phyloP scores from a whole-genome alignment of 2,888 invertebrate genomes.

The Pammene aurita region DNA sequence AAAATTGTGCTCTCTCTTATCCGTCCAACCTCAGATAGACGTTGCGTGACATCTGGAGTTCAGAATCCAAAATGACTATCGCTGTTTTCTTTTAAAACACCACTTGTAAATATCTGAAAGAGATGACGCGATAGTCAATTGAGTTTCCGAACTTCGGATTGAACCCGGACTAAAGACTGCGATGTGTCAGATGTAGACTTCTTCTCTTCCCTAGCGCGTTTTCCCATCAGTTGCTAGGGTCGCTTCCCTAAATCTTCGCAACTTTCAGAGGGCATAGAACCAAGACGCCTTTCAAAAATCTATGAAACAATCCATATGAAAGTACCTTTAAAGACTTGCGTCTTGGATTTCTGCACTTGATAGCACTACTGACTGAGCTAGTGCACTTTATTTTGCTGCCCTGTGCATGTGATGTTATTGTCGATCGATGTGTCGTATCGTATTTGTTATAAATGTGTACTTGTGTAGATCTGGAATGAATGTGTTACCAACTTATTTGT shows the following conservation, averaged over 20 bases:
- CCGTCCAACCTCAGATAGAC: background rate
- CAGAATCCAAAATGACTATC: background rate
- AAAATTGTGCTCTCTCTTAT: background rate
- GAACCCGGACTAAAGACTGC: slow-evolving; percentile 5
- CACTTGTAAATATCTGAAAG: slow-evolving; percentile 6
- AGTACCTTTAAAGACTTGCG: slow-evolving; percentile 5
- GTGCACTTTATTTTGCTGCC: slow-evolving; percentile 42
- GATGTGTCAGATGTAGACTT: slow-evolving; percentile 25
- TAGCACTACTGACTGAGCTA: slow-evolving; percentile 40
- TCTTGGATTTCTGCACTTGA: slow-evolving; percentile 41
- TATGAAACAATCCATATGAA: background rate
- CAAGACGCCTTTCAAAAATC: slow-evolving; percentile 31
- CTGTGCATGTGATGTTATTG: slow-evolving; percentile 41
- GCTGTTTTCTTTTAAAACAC: background rate
- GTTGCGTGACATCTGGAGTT: background rate
- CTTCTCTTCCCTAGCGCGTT: slow-evolving; percentile 33
- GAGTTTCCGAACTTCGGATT: slow-evolving; percentile 1
- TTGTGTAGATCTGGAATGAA: slow-evolving; percentile 41
- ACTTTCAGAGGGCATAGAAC: slow-evolving; percentile 37
- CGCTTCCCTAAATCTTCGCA: slow-evolving; percentile 41
- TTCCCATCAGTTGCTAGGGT: slow-evolving; percentile 36
- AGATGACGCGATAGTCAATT: background rate
- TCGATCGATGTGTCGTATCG: slow-evolving; percentile 40
- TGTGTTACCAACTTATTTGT: slow-evolving; percentile 35
- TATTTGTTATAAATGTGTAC: slow-evolving; percentile 35